Conservation (phyloP, 2,888 invertebrate species). For the Syrphus vitripennis region DNA sequence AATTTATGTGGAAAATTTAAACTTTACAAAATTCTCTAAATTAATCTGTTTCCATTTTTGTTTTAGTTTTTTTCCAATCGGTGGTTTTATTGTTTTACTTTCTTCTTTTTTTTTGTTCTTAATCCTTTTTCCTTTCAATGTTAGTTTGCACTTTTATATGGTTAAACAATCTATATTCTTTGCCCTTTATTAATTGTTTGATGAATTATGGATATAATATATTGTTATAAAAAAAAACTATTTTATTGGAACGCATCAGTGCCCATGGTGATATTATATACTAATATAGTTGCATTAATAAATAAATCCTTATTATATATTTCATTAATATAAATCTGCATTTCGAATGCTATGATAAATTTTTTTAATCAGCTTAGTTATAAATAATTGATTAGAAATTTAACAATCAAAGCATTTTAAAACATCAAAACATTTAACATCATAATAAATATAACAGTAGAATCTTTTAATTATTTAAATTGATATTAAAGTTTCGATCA, state of each 20-base stretch:
- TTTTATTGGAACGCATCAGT: constrained; percentile 62
- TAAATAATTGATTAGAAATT: neutral
- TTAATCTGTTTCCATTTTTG: no score
- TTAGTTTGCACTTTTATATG: constrained; percentile 66
- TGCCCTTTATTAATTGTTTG: constrained; percentile 64
- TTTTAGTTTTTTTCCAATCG: constrained; percentile 27
- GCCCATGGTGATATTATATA: constrained; percentile 59
- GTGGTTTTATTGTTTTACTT: constrained; percentile 24
- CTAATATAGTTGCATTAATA: constrained; percentile 48
- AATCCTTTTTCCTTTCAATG: constrained; percentile 39
- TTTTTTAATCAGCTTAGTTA: constrained; percentile 8
- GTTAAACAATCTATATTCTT: constrained; percentile 34
- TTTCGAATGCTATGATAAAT: constrained; percentile 41
- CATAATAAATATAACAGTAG: neutral
- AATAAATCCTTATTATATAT: constrained; percentile 30
- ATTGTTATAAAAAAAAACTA: constrained; percentile 33
- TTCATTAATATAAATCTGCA: constrained; percentile 39
- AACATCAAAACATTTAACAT: constrained; percentile 19
- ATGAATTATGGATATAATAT: constrained; percentile 48
- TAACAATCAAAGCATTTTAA: constrained; percentile 1
- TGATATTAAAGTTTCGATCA: neutral
- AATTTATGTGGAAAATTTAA: constrained; percentile 31
- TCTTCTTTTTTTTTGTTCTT: neutral
- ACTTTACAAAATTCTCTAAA: neutral
- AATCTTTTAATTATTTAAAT: neutral